Evolutionary conservation across 2,113 vertebrate species (phyloP).

Genomic region (Uria lomvia): DNA sequence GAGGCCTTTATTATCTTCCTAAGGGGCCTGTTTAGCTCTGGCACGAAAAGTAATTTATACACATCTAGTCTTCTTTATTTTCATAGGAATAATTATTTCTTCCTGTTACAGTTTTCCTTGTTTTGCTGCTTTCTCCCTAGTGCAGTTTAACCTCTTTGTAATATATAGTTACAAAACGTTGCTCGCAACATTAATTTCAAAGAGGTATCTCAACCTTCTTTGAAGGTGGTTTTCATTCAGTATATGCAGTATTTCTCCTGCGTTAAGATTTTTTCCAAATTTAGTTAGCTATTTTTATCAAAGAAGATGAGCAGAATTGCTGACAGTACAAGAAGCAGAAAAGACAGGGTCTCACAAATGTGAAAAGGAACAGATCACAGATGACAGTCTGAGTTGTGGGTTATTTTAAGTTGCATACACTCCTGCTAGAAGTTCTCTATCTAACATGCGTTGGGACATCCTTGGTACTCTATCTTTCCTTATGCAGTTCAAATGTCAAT

Average conservation of each 20-base stretch:
- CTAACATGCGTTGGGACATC: neutral
- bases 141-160: conserved; percentile 24
- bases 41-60: neutral
- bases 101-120: neutral
- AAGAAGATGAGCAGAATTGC: neutral
- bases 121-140: neutral
- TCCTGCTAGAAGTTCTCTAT: neutral
- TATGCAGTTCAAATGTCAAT: neutral
- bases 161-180: conserved; percentile 1
- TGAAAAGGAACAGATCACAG: neutral
- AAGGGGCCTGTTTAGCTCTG: conserved; percentile 26
- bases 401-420: neutral
- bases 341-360: neutral
- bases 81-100: conserved; percentile 18
- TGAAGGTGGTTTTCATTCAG: neutral
- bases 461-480: neutral
- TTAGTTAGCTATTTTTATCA: conserved; percentile 6
- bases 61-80: conserved; percentile 10
- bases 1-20: conserved; percentile 39
- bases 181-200: conserved; percentile 32
- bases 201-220: neutral
- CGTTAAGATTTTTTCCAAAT: neutral
- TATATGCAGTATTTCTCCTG: neutral
- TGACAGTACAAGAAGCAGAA: neutral
- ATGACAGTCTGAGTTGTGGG: neutral